A percentile compares a stretch with the other conserved stretches of the same genome.
These are phyloP conservation scores for Labrus mixtus DNA, from an alignment of 2,113 vertebrate species.

Conservation along the genomic window DNA sequence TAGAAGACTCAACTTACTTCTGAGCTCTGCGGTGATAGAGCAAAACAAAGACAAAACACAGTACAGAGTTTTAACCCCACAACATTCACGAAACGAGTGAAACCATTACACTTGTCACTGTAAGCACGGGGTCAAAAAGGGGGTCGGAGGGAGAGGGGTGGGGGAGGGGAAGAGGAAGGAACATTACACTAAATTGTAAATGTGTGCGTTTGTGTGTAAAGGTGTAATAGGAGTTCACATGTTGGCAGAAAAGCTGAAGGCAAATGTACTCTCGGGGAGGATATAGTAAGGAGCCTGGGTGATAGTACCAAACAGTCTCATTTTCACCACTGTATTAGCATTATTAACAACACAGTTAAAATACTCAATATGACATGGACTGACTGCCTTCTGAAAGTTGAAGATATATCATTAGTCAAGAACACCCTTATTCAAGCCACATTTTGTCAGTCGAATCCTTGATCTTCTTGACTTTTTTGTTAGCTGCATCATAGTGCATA, in stretches of 20 bases:
- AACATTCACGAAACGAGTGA: slow-evolving; percentile 81
- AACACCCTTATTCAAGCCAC: neutral
- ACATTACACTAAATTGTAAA: slow-evolving; percentile 63
- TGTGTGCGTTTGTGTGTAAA: slow-evolving; percentile 23
- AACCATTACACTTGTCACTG: slow-evolving; percentile 81
- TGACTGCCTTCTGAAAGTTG: neutral
- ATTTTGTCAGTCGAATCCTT: neutral
- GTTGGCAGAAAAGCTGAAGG: slow-evolving; percentile 48
- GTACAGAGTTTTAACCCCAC: slow-evolving; percentile 85
- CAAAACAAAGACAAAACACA: slow-evolving; percentile 91
- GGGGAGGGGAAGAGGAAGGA: slow-evolving; percentile 51
- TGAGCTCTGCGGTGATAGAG: slow-evolving; percentile 91
- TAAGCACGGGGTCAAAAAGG: slow-evolving; percentile 76
- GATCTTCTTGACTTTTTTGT: neutral
- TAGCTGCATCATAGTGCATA: neutral
- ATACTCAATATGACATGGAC: slow-evolving; percentile 6
- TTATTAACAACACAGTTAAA: neutral
- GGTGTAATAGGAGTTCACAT: slow-evolving; percentile 17
- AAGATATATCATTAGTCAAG: neutral
- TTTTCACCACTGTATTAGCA: slow-evolving; percentile 18
- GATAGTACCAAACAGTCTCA: slow-evolving; percentile 25
- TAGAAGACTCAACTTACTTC: slow-evolving; percentile 91
- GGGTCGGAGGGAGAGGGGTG: slow-evolving; percentile 55
- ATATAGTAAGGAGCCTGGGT: slow-evolving; percentile 21
- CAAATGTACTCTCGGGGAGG: slow-evolving; percentile 20